Evolutionary conservation across 2,888 invertebrate genomes (phyloP), one percentile per base, ranked within the genome.

Genomic region (Euproctis similis): DNA sequence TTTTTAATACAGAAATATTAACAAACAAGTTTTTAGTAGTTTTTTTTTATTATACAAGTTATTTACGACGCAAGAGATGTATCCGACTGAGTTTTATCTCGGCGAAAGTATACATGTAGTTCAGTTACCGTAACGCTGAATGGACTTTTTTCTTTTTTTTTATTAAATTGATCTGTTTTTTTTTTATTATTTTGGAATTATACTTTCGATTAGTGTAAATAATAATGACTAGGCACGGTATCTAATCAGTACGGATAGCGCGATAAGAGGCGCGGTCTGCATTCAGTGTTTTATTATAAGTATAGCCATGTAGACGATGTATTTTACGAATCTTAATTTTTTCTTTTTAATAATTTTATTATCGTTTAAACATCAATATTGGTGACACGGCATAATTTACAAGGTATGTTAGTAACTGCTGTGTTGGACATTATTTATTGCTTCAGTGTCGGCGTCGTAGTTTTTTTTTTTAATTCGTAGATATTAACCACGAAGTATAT

Each of bases 211-310:
- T 77, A 77, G 65, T 59, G 53, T 56, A n/a, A 60, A 57, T 65
- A 64, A 68, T 73, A 72, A 75, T 74, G 71, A 78, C 65, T 70
- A 59, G 61, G 45, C 58, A 36, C 44, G 40, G 44, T 74, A 80
- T 78, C 80, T 80, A 64, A 78, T 80, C 80, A 59, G 52, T 40
- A 34, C 39, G 47, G 75, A 74, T 77, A 74, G 62, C 45, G 49
- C 45, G 74, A 77, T 76, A 77, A 65, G 61, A 54, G 43, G 45
- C 31, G 44, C 43, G 43, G 57, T 52, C 45, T 53, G 53, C 54
- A 63, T 61, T 68, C 63, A 53, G 60, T 62, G 64, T 68, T 67
- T 59, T 53, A 59, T 55, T n/a, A n/a, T n/a, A n/a, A n/a, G 52
- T 61, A 54, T 47, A 45, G 53, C 55, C 65, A 52, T 59, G 3